A percentile compares a stretch with the other conserved stretches of the same genome.
These are phyloP conservation scores for Octonoba sinensis DNA, from an alignment of 2,888 invertebrate genomes.

Conservation along the genomic window DNA sequence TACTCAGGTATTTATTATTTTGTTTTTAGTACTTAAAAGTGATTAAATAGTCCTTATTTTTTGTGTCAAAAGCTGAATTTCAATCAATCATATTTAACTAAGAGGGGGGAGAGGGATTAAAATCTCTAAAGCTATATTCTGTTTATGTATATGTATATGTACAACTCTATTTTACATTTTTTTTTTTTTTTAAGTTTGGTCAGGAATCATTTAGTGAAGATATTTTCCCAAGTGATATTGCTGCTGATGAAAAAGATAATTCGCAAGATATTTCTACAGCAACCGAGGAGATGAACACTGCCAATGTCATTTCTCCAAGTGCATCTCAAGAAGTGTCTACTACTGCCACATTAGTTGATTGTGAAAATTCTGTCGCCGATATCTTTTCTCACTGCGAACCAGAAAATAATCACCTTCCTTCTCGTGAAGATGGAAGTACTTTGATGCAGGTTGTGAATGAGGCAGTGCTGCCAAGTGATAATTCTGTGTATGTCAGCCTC, in stretches of 20 bases:
- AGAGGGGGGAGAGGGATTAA: too few species aligned
- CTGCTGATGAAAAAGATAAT: slow-evolving; percentile 26
- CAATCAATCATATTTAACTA: too few species aligned
- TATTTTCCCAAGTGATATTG: slow-evolving; percentile 48
- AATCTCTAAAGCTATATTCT: too few species aligned
- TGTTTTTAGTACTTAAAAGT: too few species aligned
- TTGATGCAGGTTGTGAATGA: background rate
- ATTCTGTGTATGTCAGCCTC: slow-evolving; percentile 46
- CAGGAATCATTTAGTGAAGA: slow-evolving; percentile 55
- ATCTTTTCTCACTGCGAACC: background rate
- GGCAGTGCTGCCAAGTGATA: slow-evolving; percentile 13
- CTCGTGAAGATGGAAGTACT: background rate
- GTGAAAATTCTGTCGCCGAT: too few species aligned
- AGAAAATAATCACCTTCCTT: background rate
- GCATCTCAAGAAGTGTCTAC: background rate
- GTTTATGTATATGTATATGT: too few species aligned
- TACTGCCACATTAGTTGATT: too few species aligned
- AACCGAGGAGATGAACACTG: slow-evolving; percentile 7
- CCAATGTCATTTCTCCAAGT: background rate
- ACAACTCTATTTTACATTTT: background rate
- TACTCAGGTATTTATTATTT: too few species aligned
- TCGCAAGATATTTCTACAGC: background rate
- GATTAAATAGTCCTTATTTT: too few species aligned
- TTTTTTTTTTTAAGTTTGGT: slow-evolving; percentile 28
- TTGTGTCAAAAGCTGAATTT: too few species aligned